Evolutionary conservation across 1,140 invertebrate species (phyloP).

Genomic region (Caenorhabditis elegans): WBcel235 BX284605.5:15543501-15544000

Average conservation of each 20-base stretch:
- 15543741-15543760: slow-evolving; percentile 56
- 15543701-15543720: background rate
- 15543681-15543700: slow-evolving; percentile 2
- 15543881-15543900: slow-evolving; percentile 41
- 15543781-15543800: slow-evolving; percentile 61
- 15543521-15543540: no score
- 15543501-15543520: no score
- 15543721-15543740: background rate
- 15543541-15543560: slow-evolving; percentile 55
- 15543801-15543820: slow-evolving; percentile 60
- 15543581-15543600: slow-evolving; percentile 54
- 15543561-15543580: slow-evolving; percentile 61
- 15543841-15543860: background rate
- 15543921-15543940: slow-evolving; percentile 44
- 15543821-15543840: slow-evolving; percentile 54
- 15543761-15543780: slow-evolving; percentile 57
- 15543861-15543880: background rate
- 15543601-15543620: slow-evolving; percentile 37
- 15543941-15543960: slow-evolving; percentile 44
- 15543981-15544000: slow-evolving; percentile 38
- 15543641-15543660: slow-evolving; percentile 54
- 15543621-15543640: slow-evolving; percentile 59
- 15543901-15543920: slow-evolving; percentile 36
- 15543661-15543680: slow-evolving; percentile 48
- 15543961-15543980: slow-evolving; percentile 34